phyloP scores from a whole-genome alignment of 2,113 vertebrate species.

The Neogale vison region DNA sequence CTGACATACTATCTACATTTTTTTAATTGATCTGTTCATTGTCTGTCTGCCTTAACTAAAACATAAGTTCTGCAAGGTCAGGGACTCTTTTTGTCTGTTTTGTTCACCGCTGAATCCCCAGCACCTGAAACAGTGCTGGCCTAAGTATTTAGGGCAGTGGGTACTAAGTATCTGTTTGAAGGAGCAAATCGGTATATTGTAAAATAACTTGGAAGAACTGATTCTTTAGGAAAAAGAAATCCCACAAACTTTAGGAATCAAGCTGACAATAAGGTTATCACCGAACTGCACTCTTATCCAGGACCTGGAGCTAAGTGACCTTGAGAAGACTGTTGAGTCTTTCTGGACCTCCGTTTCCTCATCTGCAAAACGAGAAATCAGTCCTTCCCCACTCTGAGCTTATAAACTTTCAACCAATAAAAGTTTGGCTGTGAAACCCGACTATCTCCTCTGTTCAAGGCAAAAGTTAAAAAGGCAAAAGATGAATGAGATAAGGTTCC shows the following conservation, averaged over 20 bases:
- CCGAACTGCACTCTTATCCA: not conserved
- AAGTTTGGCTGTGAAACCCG: no score
- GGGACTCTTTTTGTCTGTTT: not conserved
- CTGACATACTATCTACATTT: not conserved
- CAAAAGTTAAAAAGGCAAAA: not conserved
- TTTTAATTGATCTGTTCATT: not conserved
- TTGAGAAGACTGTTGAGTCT: not conserved
- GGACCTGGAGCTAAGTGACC: not conserved
- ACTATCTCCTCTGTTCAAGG: not conserved
- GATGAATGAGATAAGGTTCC: not conserved
- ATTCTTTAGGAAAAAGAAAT: not conserved
- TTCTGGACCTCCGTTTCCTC: not conserved
- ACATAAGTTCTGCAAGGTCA: not conserved
- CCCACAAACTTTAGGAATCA: not conserved
- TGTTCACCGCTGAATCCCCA: not conserved
- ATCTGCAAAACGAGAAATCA: accelerated
- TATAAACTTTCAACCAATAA: not conserved
- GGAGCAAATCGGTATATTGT: not conserved
- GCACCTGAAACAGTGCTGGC: not conserved
- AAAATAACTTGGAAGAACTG: not conserved
- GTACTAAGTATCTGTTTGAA: not conserved
- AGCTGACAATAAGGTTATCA: not conserved
- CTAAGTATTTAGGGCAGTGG: no score
- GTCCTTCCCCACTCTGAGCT: not conserved
- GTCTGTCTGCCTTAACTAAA: not conserved